Evolutionary conservation across 2,888 invertebrate genomes (phyloP).

Genomic region (Nemoura dubitans): DNA sequence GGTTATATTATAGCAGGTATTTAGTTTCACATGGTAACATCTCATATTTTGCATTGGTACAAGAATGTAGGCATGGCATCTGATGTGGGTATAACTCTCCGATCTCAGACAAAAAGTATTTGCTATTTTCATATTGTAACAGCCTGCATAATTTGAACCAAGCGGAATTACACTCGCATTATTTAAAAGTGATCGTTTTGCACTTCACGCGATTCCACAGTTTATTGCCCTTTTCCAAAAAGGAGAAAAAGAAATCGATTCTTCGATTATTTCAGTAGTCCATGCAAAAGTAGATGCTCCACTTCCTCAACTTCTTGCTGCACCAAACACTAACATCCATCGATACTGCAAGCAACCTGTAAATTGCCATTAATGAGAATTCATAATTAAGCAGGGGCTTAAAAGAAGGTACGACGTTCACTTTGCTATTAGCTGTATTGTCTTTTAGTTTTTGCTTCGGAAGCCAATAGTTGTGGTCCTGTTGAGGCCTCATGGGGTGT

Average conservation of each 20-base stretch:
- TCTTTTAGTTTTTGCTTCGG: too few species aligned
- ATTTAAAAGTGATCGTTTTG: background rate
- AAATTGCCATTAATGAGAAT: background rate
- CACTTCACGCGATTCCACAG: background rate
- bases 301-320: background rate
- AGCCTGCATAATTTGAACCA: too few species aligned
- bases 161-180: background rate
- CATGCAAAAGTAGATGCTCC: background rate
- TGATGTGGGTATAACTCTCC: too few species aligned
- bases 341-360: too few species aligned
- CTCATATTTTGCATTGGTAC: too few species aligned
- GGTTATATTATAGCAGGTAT: background rate
- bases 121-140: too few species aligned
- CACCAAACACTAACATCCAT: background rate
- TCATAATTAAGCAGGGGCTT: background rate
- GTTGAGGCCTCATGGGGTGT: too few species aligned
- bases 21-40: too few species aligned
- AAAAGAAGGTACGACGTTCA: background rate
- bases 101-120: too few species aligned
- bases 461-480: too few species aligned
- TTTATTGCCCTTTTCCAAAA: background rate
- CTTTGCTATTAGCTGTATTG: too few species aligned
- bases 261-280: background rate
- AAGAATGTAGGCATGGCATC: too few species aligned
- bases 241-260: background rate